Conservation (phyloP, 2,797 vertebrate species). For the Cephalopachus bancanus region DNA sequence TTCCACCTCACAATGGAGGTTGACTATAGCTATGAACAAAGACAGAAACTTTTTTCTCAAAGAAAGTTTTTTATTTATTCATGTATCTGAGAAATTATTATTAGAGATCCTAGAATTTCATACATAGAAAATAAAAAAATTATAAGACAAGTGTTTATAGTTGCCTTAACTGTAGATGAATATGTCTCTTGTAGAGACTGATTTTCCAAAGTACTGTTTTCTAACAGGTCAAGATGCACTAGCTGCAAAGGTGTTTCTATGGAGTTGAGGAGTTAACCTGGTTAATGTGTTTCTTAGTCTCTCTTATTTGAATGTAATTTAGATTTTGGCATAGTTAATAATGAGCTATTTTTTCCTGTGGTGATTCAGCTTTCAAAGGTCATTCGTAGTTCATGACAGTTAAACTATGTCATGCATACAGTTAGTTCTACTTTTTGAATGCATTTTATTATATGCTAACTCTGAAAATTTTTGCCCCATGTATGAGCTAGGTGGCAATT, state of each 20-base stretch:
- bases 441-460: conserved; percentile 24
- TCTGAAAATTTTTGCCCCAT: neutral
- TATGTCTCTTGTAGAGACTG: neutral
- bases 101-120: neutral
- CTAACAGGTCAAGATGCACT: neutral
- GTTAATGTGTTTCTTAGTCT: neutral
- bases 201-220: neutral
- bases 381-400: neutral
- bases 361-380: conserved; percentile 19
- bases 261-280: neutral
- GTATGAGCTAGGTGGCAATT: neutral
- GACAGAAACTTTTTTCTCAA: conserved; percentile 9
- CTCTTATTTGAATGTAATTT: neutral
- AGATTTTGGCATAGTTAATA: conserved; percentile 20
- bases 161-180: neutral
- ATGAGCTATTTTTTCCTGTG: neutral
- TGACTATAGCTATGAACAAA: neutral
- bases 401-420: neutral
- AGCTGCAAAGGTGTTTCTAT: neutral
- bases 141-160: neutral
- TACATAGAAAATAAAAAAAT: neutral
- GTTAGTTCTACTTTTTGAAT: conserved; percentile 57
- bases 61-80: neutral
- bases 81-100: neutral
- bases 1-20: neutral